Percentiles rank a stretch among this genome's conserved stretches.
These are phyloP conservation scores for Amblyteles armatorius DNA, from an alignment of 2,888 invertebrate genomes.

Conservation along the genomic window DNA sequence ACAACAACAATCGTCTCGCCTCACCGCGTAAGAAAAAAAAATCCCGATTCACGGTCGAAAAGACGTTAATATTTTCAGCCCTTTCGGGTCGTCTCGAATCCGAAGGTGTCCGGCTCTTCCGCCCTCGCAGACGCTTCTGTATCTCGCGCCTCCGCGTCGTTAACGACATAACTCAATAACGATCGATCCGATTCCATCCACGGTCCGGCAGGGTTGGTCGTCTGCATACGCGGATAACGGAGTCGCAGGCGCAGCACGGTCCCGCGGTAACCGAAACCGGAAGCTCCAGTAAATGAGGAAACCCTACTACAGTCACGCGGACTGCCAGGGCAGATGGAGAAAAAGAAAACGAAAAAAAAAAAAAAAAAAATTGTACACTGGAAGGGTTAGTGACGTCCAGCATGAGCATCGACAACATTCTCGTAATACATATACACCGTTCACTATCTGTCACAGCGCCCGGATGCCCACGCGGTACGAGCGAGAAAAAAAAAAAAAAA, in stretches of 20 bases:
- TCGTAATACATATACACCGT: slow-evolving; percentile 6
- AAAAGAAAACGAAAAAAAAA: slow-evolving; percentile 9
- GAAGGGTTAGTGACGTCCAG: slow-evolving; percentile 10
- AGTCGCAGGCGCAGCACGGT: neutral
- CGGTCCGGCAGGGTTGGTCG: neutral
- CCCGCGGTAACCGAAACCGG: slow-evolving; percentile 74
- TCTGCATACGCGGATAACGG: slow-evolving; percentile 36
- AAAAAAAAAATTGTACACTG: neutral
- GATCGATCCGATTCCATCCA: slow-evolving; percentile 72
- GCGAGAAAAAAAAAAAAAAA: neutral
- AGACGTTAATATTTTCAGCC: neutral
- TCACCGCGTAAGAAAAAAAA: too few relatives aligned
- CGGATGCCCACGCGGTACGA: neutral
- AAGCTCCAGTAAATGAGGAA: slow-evolving; percentile 74
- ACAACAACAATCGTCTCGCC: too few relatives aligned
- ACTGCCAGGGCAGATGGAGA: neutral
- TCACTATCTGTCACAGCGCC: neutral
- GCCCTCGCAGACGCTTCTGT: slow-evolving; percentile 18
- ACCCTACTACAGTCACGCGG: slow-evolving; percentile 63
- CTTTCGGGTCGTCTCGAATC: neutral
- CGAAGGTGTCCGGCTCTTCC: neutral
- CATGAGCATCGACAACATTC: slow-evolving; percentile 19
- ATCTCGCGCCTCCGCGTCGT: slow-evolving; percentile 62
- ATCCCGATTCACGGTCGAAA: too few relatives aligned
- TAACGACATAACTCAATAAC: slow-evolving; percentile 78